phyloP scores from a whole-genome alignment of 2,888 invertebrate species.

The Nasonovia ribisnigri region DNA sequence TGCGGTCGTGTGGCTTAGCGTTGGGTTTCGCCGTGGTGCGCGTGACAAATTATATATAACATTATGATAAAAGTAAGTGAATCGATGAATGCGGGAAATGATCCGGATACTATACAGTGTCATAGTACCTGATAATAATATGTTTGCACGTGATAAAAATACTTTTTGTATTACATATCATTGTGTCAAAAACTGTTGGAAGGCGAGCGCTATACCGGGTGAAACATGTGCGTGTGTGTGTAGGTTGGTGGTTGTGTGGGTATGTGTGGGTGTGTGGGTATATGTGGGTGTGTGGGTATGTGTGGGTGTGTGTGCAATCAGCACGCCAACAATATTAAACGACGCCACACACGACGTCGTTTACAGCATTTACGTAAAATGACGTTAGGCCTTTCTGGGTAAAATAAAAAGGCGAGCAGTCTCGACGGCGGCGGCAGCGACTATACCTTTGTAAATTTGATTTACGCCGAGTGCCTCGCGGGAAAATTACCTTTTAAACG shows the following conservation, averaged over 20 bases:
- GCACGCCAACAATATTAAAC: neutral
- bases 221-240: neutral
- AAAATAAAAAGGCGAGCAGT: neutral
- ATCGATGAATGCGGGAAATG: neutral
- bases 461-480: constrained; percentile 8
- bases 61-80: neutral
- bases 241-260: too few species aligned
- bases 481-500: constrained; percentile 23
- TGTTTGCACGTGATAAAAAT: neutral
- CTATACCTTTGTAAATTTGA: constrained; percentile 36
- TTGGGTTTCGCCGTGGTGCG: neutral
- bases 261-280: too few species aligned
- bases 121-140: neutral
- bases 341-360: neutral
- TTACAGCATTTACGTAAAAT: neutral
- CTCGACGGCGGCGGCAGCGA: neutral
- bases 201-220: neutral
- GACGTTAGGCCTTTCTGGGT: neutral
- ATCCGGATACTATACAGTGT: neutral
- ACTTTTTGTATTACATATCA: neutral
- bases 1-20: neutral
- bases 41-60: neutral
- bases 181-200: neutral
- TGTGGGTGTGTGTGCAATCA: too few species aligned
- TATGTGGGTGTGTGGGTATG: too few species aligned